phyloP scores from a whole-genome alignment of 2,113 vertebrate species.

The Lutjanus erythropterus region DNA sequence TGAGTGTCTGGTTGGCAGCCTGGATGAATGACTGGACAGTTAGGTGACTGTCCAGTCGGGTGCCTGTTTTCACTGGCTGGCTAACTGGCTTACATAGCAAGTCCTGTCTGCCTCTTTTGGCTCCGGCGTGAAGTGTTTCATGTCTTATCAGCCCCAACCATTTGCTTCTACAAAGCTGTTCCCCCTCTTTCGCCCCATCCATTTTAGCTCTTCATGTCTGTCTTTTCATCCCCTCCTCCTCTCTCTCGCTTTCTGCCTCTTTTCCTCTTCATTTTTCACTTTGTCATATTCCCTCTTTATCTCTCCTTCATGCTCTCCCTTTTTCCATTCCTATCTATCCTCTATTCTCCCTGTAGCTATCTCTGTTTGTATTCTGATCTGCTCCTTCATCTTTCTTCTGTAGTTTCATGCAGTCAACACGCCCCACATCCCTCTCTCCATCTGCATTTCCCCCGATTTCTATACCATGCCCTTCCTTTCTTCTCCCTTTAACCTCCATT shows the following conservation, averaged over 20 bases:
- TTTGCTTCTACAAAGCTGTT: conserved; percentile 72
- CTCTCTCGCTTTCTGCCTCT: conserved; percentile 19
- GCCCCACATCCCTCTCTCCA: background rate
- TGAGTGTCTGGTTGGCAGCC: conserved; percentile 28
- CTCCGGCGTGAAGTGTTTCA: conserved; percentile 63
- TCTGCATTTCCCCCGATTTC: conserved; percentile 1
- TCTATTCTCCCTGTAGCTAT: conserved; percentile 27
- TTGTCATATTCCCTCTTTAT: conserved; percentile 33
- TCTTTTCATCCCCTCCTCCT: conserved; percentile 19
- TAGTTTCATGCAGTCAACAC: conserved; percentile 24
- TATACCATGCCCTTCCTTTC: background rate
- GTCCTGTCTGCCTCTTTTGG: conserved; percentile 63
- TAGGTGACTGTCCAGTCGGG: conserved; percentile 41
- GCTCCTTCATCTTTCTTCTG: conserved; percentile 43
- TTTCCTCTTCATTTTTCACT: conserved; percentile 37
- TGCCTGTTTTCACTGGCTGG: conserved; percentile 29
- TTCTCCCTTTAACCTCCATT: conserved; percentile 19
- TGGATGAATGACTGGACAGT: conserved; percentile 38
- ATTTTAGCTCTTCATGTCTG: conserved; percentile 34
- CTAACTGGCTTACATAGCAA: conserved; percentile 57
- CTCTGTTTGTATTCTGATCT: conserved; percentile 58
- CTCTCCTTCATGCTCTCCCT: conserved; percentile 20
- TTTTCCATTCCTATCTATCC: conserved; percentile 8
- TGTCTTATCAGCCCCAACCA: conserved; percentile 77
- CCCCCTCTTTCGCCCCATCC: conserved; percentile 32